Conservation (phyloP, 2,113 vertebrate species). For the Ailurus styani region DNA sequence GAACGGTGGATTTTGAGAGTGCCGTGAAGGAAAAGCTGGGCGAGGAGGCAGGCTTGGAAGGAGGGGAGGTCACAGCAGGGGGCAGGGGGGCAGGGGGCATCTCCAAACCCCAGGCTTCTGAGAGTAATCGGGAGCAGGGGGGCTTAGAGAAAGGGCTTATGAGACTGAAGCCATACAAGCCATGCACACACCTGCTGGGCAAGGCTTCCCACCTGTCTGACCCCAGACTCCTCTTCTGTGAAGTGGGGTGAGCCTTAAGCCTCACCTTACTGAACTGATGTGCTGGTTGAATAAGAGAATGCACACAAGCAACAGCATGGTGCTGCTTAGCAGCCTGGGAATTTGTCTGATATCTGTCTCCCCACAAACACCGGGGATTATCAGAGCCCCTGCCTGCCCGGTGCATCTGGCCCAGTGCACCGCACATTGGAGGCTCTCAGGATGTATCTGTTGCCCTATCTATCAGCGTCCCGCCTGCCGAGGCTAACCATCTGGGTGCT, state of each 20-base stretch:
- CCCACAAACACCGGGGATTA: fast-evolving
- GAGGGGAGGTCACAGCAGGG: neutral
- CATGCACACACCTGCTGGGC: neutral
- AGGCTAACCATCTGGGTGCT: fast-evolving
- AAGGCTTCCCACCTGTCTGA: neutral
- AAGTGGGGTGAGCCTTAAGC: fast-evolving
- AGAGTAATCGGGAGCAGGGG: fast-evolving
- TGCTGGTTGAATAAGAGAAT: fast-evolving
- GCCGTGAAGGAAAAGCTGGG: fast-evolving
- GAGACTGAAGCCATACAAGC: neutral
- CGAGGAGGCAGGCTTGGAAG: fast-evolving
- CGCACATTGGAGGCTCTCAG: neutral
- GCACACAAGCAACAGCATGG: fast-evolving
- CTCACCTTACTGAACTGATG: fast-evolving
- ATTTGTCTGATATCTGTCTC: too few species aligned
- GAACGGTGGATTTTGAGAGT: fast-evolving
- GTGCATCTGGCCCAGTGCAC: fast-evolving
- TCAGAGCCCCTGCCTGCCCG: neutral
- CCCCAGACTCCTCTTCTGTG: neutral
- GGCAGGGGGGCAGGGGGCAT: fast-evolving
- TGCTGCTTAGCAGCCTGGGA: fast-evolving
- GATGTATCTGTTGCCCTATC: too few species aligned
- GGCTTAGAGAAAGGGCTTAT: fast-evolving
- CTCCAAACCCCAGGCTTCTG: fast-evolving
- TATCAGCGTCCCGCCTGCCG: neutral